Evolutionary conservation across 2,888 invertebrate genomes (phyloP), one percentile per base, ranked within the genome.

Genomic region (Hipparchia semele): DNA sequence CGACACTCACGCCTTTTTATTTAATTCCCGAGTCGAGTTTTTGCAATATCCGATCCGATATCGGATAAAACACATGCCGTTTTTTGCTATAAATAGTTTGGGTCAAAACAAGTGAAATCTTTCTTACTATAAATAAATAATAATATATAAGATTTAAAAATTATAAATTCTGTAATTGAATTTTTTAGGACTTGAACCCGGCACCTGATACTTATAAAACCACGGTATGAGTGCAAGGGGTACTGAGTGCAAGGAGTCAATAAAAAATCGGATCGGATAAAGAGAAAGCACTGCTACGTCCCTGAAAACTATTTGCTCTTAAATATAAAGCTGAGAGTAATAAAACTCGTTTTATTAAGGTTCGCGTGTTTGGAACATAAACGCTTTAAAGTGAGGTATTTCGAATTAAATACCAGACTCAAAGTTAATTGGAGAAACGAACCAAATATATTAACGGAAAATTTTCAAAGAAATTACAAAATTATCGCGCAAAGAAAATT

Each of bases 371-470:
- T n/a, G 61, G 45, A 12, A 45, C 61, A 6, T 61, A 61, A 61
- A n/a, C 1, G 12, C 45, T 45, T 61, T 45, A 45, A 61, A 61
- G n/a, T 46, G n/a, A 61, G 46, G 61, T 45, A 51, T 33, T 65
- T 9, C 3, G 9, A 9, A 71, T 71, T 65, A 10, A 51, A 66
- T 49, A 39, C 70, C 23, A 6, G 46, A 33, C 58, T 58, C 7
- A 58, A 58, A 58, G 58, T 58, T 58, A 58, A 58, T 58, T 23
- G 58, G 58, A 58, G 13, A 23, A 58, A 58, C 58, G 58, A 8
- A 58, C 58, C 58, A 6, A 58, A 13, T 23, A 23, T 58, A 58
- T 58, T 58, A 51, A 59, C 23, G 72, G 74, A 70, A 75, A 46
- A 59, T 46, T 68, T 66, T 54, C 59, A 62, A 56, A 56, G 56